These are phyloP conservation scores for Nomada flava DNA, from an alignment of 2,888 invertebrate species.

Conservation along the genomic window DNA sequence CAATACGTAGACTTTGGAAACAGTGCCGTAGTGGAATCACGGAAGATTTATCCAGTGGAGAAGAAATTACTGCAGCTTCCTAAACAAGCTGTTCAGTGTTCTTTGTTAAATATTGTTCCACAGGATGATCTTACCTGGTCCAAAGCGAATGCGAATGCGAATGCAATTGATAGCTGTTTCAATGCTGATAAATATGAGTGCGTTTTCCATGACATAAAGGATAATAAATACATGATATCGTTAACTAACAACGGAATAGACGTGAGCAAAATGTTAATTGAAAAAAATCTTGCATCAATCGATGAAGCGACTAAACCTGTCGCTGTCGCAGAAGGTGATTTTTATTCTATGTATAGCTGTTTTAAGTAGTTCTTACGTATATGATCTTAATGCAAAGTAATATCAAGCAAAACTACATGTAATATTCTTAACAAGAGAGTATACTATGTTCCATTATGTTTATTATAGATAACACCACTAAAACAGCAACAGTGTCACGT, in stretches of 20 bases:
- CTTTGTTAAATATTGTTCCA: conserved; percentile 87
- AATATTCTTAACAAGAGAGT: neutral
- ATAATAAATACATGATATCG: conserved; percentile 85
- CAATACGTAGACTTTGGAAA: conserved; percentile 92
- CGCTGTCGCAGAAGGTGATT: conserved; percentile 44
- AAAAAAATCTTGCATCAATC: conserved; percentile 84
- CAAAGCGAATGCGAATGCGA: conserved; percentile 81
- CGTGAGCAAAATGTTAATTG: conserved; percentile 85
- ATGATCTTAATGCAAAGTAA: neutral
- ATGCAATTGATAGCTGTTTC: conserved; percentile 87
- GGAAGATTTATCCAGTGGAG: conserved; percentile 90
- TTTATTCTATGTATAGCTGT: neutral
- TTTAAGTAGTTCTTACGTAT: neutral
- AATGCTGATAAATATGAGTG: conserved; percentile 87
- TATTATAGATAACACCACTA: conserved; percentile 34
- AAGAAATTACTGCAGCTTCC: conserved; percentile 88
- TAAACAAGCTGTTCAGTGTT: conserved; percentile 89
- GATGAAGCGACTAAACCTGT: conserved; percentile 30
- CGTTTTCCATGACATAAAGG: conserved; percentile 85
- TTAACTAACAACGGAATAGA: conserved; percentile 85
- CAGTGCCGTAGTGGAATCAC: conserved; percentile 87
- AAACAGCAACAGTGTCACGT: neutral
- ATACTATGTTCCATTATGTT: conserved; percentile 11
- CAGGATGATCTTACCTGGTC: conserved; percentile 86
- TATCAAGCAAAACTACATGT: neutral